Evolutionary conservation across 1,140 invertebrate genomes (phyloP).

Genomic region (Danaus plexippus): DNA sequence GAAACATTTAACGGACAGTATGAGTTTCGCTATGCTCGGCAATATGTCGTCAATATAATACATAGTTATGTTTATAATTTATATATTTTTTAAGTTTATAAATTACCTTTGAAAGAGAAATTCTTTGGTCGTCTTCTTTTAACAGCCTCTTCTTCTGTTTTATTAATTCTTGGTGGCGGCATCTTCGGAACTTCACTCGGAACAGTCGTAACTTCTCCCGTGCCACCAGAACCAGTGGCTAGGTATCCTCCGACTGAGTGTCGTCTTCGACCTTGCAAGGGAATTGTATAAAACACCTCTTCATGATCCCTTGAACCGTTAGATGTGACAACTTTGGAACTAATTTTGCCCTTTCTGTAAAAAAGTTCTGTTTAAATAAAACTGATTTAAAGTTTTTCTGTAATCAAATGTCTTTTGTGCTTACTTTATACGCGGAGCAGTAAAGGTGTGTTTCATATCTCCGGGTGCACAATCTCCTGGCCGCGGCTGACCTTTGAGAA

Average conservation of each 20-base stretch:
- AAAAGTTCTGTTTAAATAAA: constrained; percentile 7
- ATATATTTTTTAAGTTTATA: constrained; percentile 1
- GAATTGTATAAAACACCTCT: constrained; percentile 68
- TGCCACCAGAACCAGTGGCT: constrained; percentile 46
- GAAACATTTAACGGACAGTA: not conserved
- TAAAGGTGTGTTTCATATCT: constrained; percentile 62
- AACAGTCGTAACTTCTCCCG: constrained; percentile 59
- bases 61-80: not conserved
- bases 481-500: constrained; percentile 68
- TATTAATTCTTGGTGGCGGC: constrained; percentile 48
- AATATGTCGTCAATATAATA: too few relatives aligned
- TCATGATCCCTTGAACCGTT: constrained; percentile 55
- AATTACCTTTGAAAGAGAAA: constrained; percentile 60
- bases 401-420: constrained; percentile 10
- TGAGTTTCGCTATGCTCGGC: too few relatives aligned
- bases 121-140: constrained; percentile 55
- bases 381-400: not conserved
- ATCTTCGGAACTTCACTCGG: constrained; percentile 66
- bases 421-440: constrained; percentile 62
- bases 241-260: constrained; percentile 71
- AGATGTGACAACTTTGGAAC: constrained; percentile 42
- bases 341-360: constrained; percentile 57
- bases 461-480: constrained; percentile 60
- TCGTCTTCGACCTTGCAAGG: constrained; percentile 58
- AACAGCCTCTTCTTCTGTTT: constrained; percentile 46